These are phyloP conservation scores for Micoletzkya japonica DNA, from an alignment of 2,888 invertebrate species.

Conservation along the genomic window DNA sequence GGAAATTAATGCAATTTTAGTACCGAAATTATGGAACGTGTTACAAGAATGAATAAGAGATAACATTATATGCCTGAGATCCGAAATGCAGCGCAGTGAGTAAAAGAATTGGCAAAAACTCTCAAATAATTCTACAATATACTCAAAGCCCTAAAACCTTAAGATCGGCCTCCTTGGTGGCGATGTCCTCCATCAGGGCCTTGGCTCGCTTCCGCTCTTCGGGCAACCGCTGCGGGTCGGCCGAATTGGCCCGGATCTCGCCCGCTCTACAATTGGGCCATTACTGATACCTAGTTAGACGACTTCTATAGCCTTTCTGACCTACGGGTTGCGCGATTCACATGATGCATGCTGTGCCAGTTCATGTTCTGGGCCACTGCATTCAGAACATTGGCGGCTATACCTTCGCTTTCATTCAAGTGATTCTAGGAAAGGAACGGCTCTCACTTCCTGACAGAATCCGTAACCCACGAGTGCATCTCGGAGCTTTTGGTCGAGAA, in stretches of 20 bases:
- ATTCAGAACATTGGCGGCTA: too few relatives aligned
- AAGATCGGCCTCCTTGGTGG: slow-evolving; percentile 25
- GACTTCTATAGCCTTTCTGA: too few relatives aligned
- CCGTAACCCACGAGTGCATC: slow-evolving; percentile 59
- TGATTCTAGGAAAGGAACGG: not conserved
- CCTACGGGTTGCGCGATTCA: too few relatives aligned
- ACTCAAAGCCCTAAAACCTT: slow-evolving; percentile 11
- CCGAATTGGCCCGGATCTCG: slow-evolving; percentile 44
- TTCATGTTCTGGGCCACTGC: too few relatives aligned
- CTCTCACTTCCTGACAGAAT: slow-evolving; percentile 25
- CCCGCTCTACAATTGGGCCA: slow-evolving; percentile 37
- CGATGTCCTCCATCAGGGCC: slow-evolving; percentile 37
- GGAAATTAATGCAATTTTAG: too few relatives aligned
- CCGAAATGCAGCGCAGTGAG: not conserved
- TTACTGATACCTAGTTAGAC: too few relatives aligned
- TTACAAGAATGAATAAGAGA: too few relatives aligned
- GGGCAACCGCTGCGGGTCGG: slow-evolving; percentile 38
- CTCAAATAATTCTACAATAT: not conserved
- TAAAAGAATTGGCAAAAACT: not conserved
- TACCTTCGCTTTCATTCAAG: not conserved
- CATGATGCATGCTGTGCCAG: too few relatives aligned
- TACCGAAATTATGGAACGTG: too few relatives aligned
- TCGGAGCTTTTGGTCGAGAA: slow-evolving; percentile 50
- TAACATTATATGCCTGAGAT: too few relatives aligned
- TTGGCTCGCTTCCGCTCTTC: slow-evolving; percentile 30